phyloP scores from a whole-genome alignment of 2,797 vertebrate species.

The Coracias cyanogaster region DNA sequence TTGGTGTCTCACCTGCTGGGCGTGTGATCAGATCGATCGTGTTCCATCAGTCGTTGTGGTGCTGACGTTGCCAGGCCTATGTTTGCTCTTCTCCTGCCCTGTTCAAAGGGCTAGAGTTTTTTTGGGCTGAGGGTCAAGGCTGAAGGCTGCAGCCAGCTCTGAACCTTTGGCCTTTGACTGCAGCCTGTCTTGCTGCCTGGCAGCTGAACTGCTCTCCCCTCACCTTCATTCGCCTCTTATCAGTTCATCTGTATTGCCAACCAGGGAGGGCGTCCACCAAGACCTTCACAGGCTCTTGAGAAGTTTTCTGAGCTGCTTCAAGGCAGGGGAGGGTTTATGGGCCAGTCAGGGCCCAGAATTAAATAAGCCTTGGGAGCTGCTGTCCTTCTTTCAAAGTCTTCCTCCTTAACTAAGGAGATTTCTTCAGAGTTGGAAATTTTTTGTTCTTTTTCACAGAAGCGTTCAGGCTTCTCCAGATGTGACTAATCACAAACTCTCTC shows the following conservation, averaged over 20 bases:
- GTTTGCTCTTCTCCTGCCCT: background rate
- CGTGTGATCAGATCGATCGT: rapidly evolving
- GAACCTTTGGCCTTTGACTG: background rate
- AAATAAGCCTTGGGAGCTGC: background rate
- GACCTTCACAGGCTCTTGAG: background rate
- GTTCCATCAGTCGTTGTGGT: background rate
- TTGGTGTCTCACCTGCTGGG: background rate
- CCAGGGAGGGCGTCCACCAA: background rate
- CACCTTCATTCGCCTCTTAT: background rate
- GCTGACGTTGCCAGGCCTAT: background rate
- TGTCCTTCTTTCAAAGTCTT: background rate
- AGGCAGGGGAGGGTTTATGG: background rate
- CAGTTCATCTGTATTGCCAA: background rate
- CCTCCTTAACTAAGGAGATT: background rate
- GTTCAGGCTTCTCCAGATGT: background rate
- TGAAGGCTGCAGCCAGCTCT: background rate
- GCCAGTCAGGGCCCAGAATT: background rate
- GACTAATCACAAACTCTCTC: background rate
- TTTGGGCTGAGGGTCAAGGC: background rate
- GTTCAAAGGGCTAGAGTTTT: background rate
- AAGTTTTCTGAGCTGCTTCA: background rate
- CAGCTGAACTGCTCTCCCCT: background rate
- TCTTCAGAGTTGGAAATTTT: background rate
- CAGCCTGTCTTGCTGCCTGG: background rate
- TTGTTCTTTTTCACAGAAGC: background rate